Evolutionary conservation across 2,888 invertebrate species (phyloP).

Genomic region (Dasypogon diadema): DNA sequence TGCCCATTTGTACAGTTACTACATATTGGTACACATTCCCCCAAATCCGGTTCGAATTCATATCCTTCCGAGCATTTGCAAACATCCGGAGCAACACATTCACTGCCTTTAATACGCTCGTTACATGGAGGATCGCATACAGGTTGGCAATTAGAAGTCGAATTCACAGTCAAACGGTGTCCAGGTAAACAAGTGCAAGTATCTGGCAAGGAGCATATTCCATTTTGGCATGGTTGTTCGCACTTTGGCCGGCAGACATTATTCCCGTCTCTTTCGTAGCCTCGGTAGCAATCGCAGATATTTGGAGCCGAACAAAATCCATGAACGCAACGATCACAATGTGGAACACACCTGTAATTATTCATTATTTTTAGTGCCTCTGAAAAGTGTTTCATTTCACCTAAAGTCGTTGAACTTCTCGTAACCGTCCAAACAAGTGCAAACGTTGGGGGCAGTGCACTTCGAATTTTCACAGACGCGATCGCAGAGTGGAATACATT

Average conservation of each 20-base stretch:
- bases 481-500: conserved; percentile 60
- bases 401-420: conserved; percentile 24
- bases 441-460: conserved; percentile 65
- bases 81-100: conserved; percentile 51
- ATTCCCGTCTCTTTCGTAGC: conserved; percentile 61
- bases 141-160: conserved; percentile 52
- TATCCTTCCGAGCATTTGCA: conserved; percentile 17
- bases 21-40: conserved; percentile 64
- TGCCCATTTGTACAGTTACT: conserved; percentile 63
- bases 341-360: conserved; percentile 62
- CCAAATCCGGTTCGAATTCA: background rate
- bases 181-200: conserved; percentile 47
- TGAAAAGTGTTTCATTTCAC: background rate
- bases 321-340: conserved; percentile 67
- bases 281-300: conserved; percentile 64
- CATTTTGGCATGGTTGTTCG: conserved; percentile 64
- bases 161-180: conserved; percentile 3
- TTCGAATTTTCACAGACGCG: conserved; percentile 60
- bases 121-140: conserved; percentile 23
- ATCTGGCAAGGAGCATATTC: conserved; percentile 38
- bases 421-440: conserved; percentile 65
- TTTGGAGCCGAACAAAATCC: conserved; percentile 68
- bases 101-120: background rate
- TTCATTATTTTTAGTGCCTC: background rate
- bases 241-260: conserved; percentile 75